Conservation (phyloP, 2,113 vertebrate genomes). For the Aspiorhynchus laticeps region DNA sequence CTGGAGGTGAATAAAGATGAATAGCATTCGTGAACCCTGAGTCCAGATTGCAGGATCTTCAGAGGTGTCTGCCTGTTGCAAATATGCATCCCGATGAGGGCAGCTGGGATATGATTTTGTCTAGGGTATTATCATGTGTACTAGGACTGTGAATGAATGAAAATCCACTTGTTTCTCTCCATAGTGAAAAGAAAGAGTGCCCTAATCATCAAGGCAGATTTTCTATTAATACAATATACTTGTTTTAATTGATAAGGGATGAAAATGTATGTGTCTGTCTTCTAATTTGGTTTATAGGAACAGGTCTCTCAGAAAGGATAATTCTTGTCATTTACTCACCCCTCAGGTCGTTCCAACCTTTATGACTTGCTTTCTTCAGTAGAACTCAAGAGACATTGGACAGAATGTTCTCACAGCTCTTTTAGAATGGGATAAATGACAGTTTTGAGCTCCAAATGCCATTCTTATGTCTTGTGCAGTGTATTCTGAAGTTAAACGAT, state of each 20-base stretch:
- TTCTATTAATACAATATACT: not conserved
- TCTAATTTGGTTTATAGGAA: not conserved
- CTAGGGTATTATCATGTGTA: conserved; percentile 32
- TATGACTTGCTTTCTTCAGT: not conserved
- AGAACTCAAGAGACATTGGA: not conserved
- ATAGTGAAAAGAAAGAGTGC: conserved; percentile 42
- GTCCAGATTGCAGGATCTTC: conserved; percentile 43
- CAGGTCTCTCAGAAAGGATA: not conserved
- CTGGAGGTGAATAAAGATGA: conserved; percentile 45
- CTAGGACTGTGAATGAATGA: not conserved
- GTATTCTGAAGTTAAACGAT: not conserved
- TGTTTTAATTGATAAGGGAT: not conserved
- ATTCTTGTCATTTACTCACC: not conserved
- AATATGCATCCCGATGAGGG: conserved; percentile 52
- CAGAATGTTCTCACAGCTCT: not conserved
- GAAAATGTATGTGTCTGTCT: not conserved
- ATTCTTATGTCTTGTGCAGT: not conserved
- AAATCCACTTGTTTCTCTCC: not conserved
- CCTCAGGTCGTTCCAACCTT: not conserved
- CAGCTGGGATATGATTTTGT: conserved; percentile 36
- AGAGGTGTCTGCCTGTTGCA: conserved; percentile 22
- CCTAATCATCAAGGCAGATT: not conserved
- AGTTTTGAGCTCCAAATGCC: not conserved
- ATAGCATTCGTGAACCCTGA: conserved; percentile 25
- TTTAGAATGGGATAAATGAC: not conserved